phyloP scores from a whole-genome alignment of 2,797 vertebrate genomes.

The Pangasius djambal region DNA sequence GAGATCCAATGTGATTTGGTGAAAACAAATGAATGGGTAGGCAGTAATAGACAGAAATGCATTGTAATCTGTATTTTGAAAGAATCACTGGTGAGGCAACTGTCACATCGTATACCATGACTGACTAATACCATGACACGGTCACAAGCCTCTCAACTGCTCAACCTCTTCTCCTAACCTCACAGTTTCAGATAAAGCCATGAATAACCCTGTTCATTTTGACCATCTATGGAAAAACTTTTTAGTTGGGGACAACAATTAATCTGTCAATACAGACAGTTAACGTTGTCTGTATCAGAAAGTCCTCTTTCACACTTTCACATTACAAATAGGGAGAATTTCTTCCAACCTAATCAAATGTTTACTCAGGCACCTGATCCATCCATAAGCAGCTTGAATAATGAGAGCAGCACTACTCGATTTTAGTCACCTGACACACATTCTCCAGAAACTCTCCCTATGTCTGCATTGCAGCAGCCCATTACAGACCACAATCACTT shows the following conservation, averaged over 20 bases:
- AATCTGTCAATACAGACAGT: neutral
- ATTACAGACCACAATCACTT: conserved; percentile 1
- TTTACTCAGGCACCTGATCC: neutral
- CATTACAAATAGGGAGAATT: conserved; percentile 36
- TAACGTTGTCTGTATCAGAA: conserved; percentile 15
- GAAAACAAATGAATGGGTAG: neutral
- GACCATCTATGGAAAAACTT: neutral
- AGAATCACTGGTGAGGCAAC: neutral
- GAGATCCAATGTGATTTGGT: neutral
- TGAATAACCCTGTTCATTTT: neutral
- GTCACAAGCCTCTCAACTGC: neutral
- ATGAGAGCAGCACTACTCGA: neutral
- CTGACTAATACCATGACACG: neutral
- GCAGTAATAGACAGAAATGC: neutral
- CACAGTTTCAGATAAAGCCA: neutral
- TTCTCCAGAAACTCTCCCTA: neutral
- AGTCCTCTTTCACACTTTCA: neutral
- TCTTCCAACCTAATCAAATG: conserved; percentile 35
- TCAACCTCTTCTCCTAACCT: neutral
- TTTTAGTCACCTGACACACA: neutral
- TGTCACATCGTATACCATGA: neutral
- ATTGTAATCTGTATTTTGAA: neutral
- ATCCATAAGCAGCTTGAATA: neutral
- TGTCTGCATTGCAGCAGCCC: conserved; percentile 5
- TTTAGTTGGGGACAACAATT: neutral